phyloP scores from a whole-genome alignment of 2,113 vertebrate genomes.

The Pseudorhombus dupliciocellatus region DNA sequence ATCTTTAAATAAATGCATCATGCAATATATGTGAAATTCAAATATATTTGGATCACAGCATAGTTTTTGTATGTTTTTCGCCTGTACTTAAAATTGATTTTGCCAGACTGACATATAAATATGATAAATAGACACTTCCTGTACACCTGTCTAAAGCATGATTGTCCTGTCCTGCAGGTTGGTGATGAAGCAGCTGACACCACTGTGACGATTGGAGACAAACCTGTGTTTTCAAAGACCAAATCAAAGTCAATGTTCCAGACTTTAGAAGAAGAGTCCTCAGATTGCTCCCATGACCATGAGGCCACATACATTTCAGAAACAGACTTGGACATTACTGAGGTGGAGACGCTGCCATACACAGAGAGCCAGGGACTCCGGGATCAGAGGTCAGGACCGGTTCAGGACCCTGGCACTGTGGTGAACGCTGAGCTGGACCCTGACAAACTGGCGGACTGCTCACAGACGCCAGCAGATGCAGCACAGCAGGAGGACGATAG shows the following conservation, averaged over 20 bases:
- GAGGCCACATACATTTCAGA: constrained; percentile 59
- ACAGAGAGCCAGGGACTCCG: not conserved
- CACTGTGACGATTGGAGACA: constrained; percentile 6
- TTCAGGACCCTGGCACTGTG: not conserved
- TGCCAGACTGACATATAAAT: no score
- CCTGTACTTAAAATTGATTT: no score
- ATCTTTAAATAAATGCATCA: no score
- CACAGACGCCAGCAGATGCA: not conserved
- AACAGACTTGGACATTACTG: constrained; percentile 60
- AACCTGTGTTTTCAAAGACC: not conserved
- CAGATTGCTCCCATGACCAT: constrained; percentile 28
- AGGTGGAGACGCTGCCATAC: constrained; percentile 54
- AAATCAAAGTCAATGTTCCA: not conserved
- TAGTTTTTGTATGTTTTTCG: not conserved
- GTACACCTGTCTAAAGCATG: not conserved
- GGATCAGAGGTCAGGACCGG: constrained; percentile 9
- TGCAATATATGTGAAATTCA: no score
- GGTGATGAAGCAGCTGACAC: constrained; percentile 1
- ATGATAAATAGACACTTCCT: no score
- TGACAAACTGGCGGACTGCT: not conserved
- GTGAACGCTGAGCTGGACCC: not conserved
- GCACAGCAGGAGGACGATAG: constrained; percentile 55
- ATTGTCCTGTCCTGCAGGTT: constrained; percentile 24
- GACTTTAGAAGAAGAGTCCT: constrained; percentile 21
- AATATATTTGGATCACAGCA: no score